Conservation (phyloP, 2,113 vertebrate species). For the Chinchilla lanigera region DNA sequence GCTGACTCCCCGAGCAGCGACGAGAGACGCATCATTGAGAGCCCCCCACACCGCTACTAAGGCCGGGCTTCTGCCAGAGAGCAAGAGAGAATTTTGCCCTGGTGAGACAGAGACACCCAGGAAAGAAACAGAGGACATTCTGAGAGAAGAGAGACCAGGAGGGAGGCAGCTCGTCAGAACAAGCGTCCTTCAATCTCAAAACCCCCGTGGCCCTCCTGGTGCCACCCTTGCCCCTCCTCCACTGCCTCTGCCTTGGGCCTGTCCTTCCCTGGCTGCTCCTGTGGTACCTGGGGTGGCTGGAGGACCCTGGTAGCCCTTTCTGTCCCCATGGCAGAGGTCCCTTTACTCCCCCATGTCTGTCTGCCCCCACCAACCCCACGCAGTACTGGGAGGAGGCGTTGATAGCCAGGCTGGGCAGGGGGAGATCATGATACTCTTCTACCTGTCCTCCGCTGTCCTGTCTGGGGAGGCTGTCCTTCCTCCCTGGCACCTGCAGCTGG, state of each 20-base stretch:
- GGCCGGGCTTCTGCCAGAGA: background rate
- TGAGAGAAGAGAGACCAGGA: slow-evolving; percentile 8
- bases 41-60: slow-evolving; percentile 90
- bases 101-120: slow-evolving; percentile 9
- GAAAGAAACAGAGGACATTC: slow-evolving; percentile 18
- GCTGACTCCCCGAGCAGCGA: slow-evolving; percentile 89
- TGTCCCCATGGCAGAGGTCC: background rate
- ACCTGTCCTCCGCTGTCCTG: background rate
- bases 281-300: background rate
- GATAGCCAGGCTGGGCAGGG: background rate
- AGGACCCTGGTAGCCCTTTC: background rate
- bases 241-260: background rate
- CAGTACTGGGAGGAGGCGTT: background rate
- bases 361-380: background rate
- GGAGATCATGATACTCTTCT: background rate
- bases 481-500: background rate
- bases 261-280: background rate
- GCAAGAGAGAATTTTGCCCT: background rate
- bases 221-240: background rate
- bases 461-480: background rate
- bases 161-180: background rate
- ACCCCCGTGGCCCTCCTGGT: background rate
- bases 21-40: slow-evolving; percentile 92
- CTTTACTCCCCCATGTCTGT: background rate
- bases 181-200: background rate